A percentile compares a stretch with the other conserved stretches of the same genome.
phyloP scores from a whole-genome alignment of 2,797 vertebrate genomes.

The Masticophis lateralis region DNA sequence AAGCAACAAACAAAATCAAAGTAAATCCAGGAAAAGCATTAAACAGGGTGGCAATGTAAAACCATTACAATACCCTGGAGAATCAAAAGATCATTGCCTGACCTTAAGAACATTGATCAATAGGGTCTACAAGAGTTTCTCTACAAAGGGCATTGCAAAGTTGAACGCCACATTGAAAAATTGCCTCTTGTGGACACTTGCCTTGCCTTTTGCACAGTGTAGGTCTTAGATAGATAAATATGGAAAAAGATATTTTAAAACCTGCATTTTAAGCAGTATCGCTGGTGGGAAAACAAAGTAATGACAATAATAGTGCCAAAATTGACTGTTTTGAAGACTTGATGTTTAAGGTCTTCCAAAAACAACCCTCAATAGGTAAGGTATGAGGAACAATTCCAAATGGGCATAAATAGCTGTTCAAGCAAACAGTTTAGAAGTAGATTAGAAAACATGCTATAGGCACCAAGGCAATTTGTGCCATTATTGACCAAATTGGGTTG shows the following conservation, averaged over 20 bases:
- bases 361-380: background rate
- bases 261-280: background rate
- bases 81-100: background rate
- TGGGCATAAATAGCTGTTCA: background rate
- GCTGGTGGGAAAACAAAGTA: background rate
- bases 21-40: background rate
- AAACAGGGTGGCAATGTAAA: background rate
- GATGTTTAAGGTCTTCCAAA: background rate
- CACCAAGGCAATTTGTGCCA: background rate
- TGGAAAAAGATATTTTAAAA: background rate
- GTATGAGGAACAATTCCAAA: background rate
- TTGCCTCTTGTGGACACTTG: background rate
- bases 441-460: background rate
- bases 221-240: background rate
- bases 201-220: background rate
- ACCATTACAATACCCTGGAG: background rate
- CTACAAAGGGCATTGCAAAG: background rate
- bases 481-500: background rate
- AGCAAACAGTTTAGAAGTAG: background rate
- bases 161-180: background rate
- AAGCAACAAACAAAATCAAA: background rate
- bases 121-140: background rate
- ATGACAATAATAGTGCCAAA: background rate
- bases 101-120: background rate
- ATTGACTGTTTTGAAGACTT: background rate